phyloP scores from a whole-genome alignment of 2,797 vertebrate genomes.

The Acestrorhynchus altus region DNA sequence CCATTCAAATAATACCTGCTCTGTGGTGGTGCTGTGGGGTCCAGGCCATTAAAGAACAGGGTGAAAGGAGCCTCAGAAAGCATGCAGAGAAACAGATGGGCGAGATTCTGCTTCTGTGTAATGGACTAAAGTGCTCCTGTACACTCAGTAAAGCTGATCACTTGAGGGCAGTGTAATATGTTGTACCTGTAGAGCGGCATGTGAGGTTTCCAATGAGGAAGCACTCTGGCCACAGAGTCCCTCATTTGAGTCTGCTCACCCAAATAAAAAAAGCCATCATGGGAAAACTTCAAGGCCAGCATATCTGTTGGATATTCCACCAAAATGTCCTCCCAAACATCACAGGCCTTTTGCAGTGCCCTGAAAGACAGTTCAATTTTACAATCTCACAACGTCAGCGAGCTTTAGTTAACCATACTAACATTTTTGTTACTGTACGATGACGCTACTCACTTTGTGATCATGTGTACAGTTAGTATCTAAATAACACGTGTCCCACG shows the following conservation, averaged over 20 bases:
- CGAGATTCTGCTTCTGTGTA: no score
- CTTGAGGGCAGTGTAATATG: not conserved
- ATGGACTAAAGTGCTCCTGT: no score
- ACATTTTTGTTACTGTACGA: no score
- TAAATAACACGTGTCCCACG: not conserved
- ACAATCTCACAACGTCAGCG: not conserved
- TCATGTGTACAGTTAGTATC: not conserved
- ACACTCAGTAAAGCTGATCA: not conserved
- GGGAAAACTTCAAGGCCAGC: slow-evolving; percentile 90
- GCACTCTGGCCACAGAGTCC: slow-evolving; percentile 87
- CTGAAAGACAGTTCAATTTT: slow-evolving; percentile 68
- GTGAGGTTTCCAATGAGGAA: slow-evolving; percentile 89
- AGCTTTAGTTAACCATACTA: not conserved
- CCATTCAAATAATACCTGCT: no score
- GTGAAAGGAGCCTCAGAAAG: no score
- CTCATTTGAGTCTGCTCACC: slow-evolving; percentile 85
- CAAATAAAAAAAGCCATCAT: slow-evolving; percentile 89
- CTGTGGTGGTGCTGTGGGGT: no score
- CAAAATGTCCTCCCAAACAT: slow-evolving; percentile 89
- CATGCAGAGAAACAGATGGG: no score
- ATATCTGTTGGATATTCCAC: slow-evolving; percentile 89
- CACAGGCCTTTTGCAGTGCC: slow-evolving; percentile 80
- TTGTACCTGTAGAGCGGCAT: slow-evolving; percentile 86
- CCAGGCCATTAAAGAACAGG: no score
- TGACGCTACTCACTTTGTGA: no score